phyloP scores from a whole-genome alignment of 2,888 invertebrate species.

The Ephialtes manifestator region DNA sequence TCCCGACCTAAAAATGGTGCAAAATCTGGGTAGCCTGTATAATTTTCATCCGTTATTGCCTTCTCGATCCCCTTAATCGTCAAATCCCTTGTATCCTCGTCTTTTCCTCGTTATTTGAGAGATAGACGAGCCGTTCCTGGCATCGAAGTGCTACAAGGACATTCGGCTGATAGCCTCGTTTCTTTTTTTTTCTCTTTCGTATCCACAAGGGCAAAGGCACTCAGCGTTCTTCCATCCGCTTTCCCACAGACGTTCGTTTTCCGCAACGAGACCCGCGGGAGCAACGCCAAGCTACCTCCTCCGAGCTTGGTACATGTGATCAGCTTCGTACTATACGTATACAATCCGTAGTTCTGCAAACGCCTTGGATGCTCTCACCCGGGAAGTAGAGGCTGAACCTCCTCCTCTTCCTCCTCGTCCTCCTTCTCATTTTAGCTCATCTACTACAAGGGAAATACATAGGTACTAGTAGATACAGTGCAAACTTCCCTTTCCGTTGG shows the following conservation, averaged over 20 bases:
- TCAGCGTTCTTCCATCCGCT: constrained; percentile 13
- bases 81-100: background rate
- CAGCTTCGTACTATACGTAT: background rate
- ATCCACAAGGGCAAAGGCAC: background rate
- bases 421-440: constrained; percentile 32
- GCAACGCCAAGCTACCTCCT: constrained; percentile 28
- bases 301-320: background rate
- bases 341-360: background rate
- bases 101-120: background rate
- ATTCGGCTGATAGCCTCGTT: constrained; percentile 13
- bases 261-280: constrained; percentile 46
- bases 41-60: background rate
- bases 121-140: constrained; percentile 13
- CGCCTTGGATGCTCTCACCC: background rate
- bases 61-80: background rate
- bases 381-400: background rate
- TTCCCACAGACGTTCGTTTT: constrained; percentile 33
- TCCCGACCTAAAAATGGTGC: too few relatives aligned
- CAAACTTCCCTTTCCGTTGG: background rate
- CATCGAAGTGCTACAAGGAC: constrained; percentile 10
- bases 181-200: background rate
- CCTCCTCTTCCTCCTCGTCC: constrained; percentile 35
- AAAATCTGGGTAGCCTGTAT: background rate
- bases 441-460: background rate
- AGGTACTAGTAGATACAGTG: background rate